phyloP scores from a whole-genome alignment of 2,113 vertebrate genomes.

The Agelaius phoeniceus region DNA sequence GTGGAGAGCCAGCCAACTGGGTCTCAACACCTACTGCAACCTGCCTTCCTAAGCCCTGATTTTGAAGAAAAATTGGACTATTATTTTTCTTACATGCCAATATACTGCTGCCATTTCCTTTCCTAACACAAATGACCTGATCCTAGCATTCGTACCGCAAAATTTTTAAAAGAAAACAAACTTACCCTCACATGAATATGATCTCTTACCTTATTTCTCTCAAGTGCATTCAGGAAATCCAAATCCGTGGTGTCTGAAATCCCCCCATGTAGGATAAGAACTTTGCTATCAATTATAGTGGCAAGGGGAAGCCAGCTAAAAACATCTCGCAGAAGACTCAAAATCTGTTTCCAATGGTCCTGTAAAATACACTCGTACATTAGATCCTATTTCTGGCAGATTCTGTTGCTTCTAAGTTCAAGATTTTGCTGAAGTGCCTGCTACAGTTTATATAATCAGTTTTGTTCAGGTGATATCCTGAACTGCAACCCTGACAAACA shows the following conservation, averaged over 20 bases:
- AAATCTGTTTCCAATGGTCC: slow-evolving; percentile 83
- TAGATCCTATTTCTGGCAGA: not conserved
- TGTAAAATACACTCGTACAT: slow-evolving; percentile 57
- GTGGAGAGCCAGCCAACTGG: not conserved
- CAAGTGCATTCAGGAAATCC: slow-evolving; percentile 80
- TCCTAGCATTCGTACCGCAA: not conserved
- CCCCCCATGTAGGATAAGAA: slow-evolving; percentile 92
- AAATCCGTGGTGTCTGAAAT: slow-evolving; percentile 93
- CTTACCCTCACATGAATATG: not conserved
- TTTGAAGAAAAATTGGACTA: not conserved
- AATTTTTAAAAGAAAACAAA: not conserved
- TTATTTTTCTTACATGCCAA: not conserved
- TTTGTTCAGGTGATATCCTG: not conserved
- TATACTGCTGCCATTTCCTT: not conserved
- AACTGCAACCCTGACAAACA: not conserved
- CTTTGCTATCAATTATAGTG: slow-evolving; percentile 89
- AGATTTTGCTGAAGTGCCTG: not conserved
- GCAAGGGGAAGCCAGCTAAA: slow-evolving; percentile 92
- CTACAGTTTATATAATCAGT: not conserved
- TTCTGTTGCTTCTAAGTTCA: not conserved
- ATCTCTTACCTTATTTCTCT: slow-evolving; percentile 87
- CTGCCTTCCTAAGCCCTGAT: not conserved
- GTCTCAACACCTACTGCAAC: not conserved
- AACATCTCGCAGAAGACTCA: slow-evolving; percentile 86
- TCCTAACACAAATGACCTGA: not conserved